Percentiles rank a stretch among this genome's conserved stretches.
Conservation (phyloP, 1,140 invertebrate species). For the Cylas formicarius region DNA sequence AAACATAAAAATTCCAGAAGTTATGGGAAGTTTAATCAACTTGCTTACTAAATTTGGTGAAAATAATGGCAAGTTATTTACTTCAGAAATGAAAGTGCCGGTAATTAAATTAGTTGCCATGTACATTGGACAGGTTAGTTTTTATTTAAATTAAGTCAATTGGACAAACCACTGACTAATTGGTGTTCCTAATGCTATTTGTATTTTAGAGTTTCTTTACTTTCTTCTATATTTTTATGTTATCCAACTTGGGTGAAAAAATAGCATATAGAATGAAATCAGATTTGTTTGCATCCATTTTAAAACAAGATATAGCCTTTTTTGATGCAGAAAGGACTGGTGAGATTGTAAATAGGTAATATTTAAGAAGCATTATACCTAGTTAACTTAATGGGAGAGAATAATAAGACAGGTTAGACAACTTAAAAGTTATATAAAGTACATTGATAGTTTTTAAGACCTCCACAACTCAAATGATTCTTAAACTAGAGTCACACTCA, state of each 20-base stretch:
- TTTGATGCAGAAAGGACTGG: slow-evolving; percentile 87
- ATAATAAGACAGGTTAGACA: too few species aligned
- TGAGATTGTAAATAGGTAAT: slow-evolving; percentile 79
- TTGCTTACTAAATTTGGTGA: slow-evolving; percentile 53
- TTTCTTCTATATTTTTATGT: slow-evolving; percentile 78
- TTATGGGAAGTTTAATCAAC: slow-evolving; percentile 71
- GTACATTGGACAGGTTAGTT: slow-evolving; percentile 61
- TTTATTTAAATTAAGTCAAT: slow-evolving; percentile 4
- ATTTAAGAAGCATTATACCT: too few species aligned
- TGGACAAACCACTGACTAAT: not conserved
- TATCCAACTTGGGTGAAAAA: slow-evolving; percentile 80
- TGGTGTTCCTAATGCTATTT: slow-evolving; percentile 17
- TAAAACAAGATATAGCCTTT: slow-evolving; percentile 84
- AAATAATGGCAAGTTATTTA: slow-evolving; percentile 44
- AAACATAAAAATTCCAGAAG: slow-evolving; percentile 74
- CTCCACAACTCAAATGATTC: too few species aligned
- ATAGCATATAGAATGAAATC: slow-evolving; percentile 73
- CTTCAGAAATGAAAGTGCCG: slow-evolving; percentile 58
- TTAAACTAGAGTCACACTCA: too few species aligned
- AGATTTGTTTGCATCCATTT: slow-evolving; percentile 74
- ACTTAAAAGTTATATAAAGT: too few species aligned
- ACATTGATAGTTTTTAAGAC: too few species aligned
- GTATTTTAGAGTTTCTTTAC: slow-evolving; percentile 72
- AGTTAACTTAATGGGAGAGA: too few species aligned
- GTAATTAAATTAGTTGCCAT: slow-evolving; percentile 56